phyloP scores from a whole-genome alignment of 2,113 vertebrate genomes.

The Chiloscyllium plagiosum region DNA sequence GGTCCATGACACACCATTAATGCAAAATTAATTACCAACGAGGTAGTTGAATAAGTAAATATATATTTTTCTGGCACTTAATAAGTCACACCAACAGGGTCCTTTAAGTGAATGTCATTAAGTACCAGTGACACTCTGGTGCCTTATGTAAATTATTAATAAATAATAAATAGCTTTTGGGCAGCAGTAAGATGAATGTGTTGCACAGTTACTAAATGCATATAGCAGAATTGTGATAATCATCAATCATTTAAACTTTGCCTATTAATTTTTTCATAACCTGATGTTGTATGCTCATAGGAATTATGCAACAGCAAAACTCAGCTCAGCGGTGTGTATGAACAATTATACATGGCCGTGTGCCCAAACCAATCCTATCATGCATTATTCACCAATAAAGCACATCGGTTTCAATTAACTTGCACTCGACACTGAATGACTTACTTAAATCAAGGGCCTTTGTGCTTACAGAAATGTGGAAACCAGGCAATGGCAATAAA shows the following conservation, averaged over 20 bases:
- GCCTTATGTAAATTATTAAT: constrained; percentile 37
- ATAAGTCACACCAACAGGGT: constrained; percentile 37
- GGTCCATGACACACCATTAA: constrained; percentile 37
- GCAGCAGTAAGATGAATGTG: constrained; percentile 36
- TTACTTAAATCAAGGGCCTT: constrained; percentile 33
- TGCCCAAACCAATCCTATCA: constrained; percentile 36
- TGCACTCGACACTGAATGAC: constrained; percentile 36
- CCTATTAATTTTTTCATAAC: constrained; percentile 39
- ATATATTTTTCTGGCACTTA: constrained; percentile 38
- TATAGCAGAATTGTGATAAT: constrained; percentile 38
- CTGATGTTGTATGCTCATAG: constrained; percentile 37
- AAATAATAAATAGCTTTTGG: constrained; percentile 36
- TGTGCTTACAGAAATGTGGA: background rate
- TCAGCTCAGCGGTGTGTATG: constrained; percentile 35
- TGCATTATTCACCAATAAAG: constrained; percentile 38
- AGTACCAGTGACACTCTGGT: constrained; percentile 36
- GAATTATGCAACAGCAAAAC: constrained; percentile 35
- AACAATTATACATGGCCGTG: constrained; percentile 31
- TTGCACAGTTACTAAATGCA: constrained; percentile 37
- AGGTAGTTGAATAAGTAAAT: constrained; percentile 36
- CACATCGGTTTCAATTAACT: constrained; percentile 37
- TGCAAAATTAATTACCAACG: constrained; percentile 35
- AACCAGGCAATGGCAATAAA: constrained; percentile 9
- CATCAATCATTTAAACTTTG: constrained; percentile 38
- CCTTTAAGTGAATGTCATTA: constrained; percentile 38